Conservation (phyloP, 2,113 vertebrate species). For the Grantiella picta region DNA sequence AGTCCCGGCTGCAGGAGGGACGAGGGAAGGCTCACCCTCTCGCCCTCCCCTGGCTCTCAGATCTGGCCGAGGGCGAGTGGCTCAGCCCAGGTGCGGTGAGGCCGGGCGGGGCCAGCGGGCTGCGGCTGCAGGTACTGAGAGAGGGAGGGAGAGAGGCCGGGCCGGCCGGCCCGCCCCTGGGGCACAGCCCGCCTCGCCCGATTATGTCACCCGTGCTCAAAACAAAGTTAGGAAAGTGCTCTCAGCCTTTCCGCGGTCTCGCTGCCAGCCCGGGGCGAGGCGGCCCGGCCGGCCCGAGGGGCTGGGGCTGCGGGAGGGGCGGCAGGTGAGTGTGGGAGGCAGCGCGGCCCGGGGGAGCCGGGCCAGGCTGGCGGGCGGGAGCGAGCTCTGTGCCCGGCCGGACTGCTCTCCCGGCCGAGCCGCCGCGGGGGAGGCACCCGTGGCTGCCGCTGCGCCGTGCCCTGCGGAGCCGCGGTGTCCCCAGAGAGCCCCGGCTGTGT, state of each 20-base stretch:
- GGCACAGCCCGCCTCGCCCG: not conserved
- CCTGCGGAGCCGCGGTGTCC: not conserved
- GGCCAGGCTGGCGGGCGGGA: too few species aligned
- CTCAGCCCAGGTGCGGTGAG: not conserved
- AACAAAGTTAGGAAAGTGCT: not conserved
- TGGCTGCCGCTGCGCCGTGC: not conserved
- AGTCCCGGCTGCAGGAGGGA: not conserved
- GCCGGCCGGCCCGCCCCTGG: not conserved
- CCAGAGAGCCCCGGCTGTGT: not conserved
- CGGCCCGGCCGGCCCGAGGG: not conserved
- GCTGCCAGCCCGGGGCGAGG: not conserved
- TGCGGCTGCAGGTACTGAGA: not conserved
- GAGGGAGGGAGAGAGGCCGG: not conserved
- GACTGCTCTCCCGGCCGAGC: not conserved
- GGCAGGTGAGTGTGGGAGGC: not conserved
- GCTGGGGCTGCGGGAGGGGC: too few species aligned
- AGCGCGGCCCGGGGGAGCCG: accelerated
- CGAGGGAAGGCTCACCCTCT: too few species aligned
- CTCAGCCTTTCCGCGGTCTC: not conserved
- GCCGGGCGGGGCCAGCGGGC: not conserved
- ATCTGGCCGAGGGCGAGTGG: not conserved
- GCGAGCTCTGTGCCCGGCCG: not conserved
- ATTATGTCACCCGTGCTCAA: not conserved
- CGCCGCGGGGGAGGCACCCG: not conserved
- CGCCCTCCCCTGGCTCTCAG: not conserved